Base-by-base conservation (phyloP, 2,888 invertebrate genomes). In the Opisthograptis luteolata region DNA sequence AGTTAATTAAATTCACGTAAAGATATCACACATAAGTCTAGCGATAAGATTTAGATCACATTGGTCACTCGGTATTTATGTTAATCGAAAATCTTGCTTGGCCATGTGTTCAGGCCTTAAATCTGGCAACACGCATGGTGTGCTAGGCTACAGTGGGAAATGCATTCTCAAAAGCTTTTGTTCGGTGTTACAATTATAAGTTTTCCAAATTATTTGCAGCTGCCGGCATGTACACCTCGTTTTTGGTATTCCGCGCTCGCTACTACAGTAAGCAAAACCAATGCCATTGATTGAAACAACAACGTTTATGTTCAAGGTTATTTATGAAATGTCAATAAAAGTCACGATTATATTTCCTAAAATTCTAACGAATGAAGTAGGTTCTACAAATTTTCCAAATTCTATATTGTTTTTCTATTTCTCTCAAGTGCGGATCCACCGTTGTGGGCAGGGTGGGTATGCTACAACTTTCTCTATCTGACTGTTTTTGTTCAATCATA, bases 81-180 rank as follows among this genome's bases (percentile, higher is more conserved):
- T 39, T n/a, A 35, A 41, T 51, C 41, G 45, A 56, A 56, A 54
- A 54, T 56, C 59, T 51, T 41, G 43, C 46, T 54, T 17, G 37
- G 8, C 28, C 14, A 3, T 34, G 28, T 57, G 37, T 34, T 34
- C 17, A 45, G 47, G 9, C 41, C 39, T 17, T 31, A 27, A 40
- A 14, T 20, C 45, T 14, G 27, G 31, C 37, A 45, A 28, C 37
- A 44, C 41, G 58, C 55, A 53, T 50, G 58, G 28, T 50, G 42
- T 40, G 39, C 37, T 47, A 9, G 19, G 13, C 19, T n/a, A 31
- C 2, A 19, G 36, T 51, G 40, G n/a, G 24, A 34, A 17, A 39
- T 28, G 27, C 12, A 14, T 30, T 31, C 17, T 15, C 8, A 19
- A 24, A 36, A 41, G 46, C 48, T 53, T 53, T 46, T 56, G 40